These are phyloP conservation scores for Nyctibius bracteatus DNA, from an alignment of 2,113 vertebrate species.

Conservation along the genomic window DNA sequence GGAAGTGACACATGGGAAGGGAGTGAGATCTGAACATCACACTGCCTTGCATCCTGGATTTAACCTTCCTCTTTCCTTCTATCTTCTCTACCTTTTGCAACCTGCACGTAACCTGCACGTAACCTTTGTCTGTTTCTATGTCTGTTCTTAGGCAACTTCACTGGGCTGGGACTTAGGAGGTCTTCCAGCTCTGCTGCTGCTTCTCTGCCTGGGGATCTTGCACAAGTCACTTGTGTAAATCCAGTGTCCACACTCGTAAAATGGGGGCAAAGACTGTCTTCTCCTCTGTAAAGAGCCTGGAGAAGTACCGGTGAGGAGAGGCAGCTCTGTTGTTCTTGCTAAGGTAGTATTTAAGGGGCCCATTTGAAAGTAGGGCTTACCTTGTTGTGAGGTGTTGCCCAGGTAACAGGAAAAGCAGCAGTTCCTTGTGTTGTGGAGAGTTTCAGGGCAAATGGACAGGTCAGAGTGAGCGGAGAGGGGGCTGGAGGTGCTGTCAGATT, in stretches of 20 bases:
- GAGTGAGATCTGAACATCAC: not conserved
- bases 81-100: not conserved
- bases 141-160: not conserved
- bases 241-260: not conserved
- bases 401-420: not conserved
- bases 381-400: not conserved
- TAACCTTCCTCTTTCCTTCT: not conserved
- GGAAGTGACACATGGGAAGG: not conserved
- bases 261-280: not conserved
- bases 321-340: not conserved
- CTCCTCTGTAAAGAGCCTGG: not conserved
- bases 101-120: accelerated
- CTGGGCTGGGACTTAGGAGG: not conserved
- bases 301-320: not conserved
- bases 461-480: not conserved
- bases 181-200: not conserved
- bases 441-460: not conserved
- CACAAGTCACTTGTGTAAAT: not conserved
- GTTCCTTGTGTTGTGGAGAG: not conserved
- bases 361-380: not conserved
- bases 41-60: not conserved
- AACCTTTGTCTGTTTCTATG: not conserved
- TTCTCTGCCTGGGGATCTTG: not conserved
- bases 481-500: not conserved
- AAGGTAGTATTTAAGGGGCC: not conserved